Conservation (phyloP, 2,888 invertebrate genomes). For the Prosopocoilus inquinatus region DNA sequence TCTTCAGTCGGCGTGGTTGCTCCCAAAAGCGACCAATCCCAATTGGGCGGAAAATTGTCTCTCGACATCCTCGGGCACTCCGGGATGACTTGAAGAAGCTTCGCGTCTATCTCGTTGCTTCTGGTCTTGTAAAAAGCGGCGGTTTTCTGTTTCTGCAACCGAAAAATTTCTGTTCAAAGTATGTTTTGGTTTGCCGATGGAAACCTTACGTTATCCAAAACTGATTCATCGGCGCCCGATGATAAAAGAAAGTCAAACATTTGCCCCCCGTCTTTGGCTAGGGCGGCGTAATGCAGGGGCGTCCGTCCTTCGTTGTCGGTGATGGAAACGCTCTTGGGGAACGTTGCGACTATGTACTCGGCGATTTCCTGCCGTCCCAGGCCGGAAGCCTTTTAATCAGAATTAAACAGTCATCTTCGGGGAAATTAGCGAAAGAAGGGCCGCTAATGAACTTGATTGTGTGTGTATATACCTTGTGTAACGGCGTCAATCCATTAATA, state of each 20-base stretch:
- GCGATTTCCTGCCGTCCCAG: slow-evolving; percentile 74
- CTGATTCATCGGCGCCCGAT: slow-evolving; percentile 81
- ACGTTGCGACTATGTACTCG: slow-evolving; percentile 68
- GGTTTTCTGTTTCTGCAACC: slow-evolving; percentile 75
- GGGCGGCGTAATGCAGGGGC: slow-evolving; percentile 84
- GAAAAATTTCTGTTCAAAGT: neutral
- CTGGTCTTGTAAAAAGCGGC: slow-evolving; percentile 76
- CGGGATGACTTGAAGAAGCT: slow-evolving; percentile 67
- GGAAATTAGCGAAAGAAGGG: too few relatives aligned
- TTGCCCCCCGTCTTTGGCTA: slow-evolving; percentile 72
- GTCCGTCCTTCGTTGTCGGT: slow-evolving; percentile 82
- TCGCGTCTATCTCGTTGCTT: slow-evolving; percentile 74
- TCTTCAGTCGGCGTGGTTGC: slow-evolving; percentile 44
- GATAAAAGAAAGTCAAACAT: slow-evolving; percentile 76
- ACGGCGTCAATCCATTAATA: slow-evolving; percentile 75
- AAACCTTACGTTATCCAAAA: slow-evolving; percentile 74
- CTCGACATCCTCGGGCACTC: slow-evolving; percentile 80
- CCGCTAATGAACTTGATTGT: neutral
- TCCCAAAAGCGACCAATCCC: slow-evolving; percentile 71
- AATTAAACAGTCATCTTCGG: neutral
- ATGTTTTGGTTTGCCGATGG: neutral
- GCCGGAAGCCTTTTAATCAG: slow-evolving; percentile 67
- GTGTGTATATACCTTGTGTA: slow-evolving; percentile 69
- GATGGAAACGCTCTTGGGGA: slow-evolving; percentile 66
- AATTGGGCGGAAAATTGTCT: slow-evolving; percentile 64